These are phyloP conservation scores for Hydrocynus forskahlii DNA, from an alignment of 2,797 vertebrate genomes.

Conservation along the genomic window DNA sequence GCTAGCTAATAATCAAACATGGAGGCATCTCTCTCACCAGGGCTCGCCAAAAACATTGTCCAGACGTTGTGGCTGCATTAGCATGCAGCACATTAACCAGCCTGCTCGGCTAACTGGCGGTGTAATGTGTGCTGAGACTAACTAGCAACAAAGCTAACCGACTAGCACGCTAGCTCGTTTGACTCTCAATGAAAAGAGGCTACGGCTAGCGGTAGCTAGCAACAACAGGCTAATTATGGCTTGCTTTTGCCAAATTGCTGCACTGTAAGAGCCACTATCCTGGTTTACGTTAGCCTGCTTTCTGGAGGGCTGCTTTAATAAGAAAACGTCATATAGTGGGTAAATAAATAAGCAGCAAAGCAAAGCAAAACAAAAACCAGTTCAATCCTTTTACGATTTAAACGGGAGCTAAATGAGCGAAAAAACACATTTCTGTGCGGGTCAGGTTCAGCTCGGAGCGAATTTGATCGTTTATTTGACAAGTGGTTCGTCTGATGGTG, in stretches of 20 bases:
- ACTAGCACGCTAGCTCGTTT: not conserved
- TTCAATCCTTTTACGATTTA: not conserved
- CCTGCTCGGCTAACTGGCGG: not conserved
- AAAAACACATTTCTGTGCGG: not conserved
- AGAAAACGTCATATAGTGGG: not conserved
- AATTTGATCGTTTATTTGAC: conserved; percentile 44
- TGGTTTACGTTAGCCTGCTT: not conserved
- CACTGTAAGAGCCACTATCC: not conserved
- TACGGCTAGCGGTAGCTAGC: conserved; percentile 44
- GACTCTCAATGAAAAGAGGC: not conserved
- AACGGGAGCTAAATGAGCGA: not conserved
- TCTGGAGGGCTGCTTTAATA: not conserved
- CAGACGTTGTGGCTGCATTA: conserved; percentile 5
- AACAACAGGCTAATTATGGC: conserved; percentile 61
- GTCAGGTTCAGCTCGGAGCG: not conserved
- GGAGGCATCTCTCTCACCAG: not conserved
- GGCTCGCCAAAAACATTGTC: conserved; percentile 7
- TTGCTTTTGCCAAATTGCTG: conserved; percentile 46
- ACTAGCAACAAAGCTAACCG: not conserved
- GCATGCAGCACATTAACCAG: not conserved
- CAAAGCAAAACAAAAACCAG: not conserved
- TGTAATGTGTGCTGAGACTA: not conserved
- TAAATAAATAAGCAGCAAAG: not conserved
- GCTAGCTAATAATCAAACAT: not conserved
- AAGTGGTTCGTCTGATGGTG: not conserved